These are phyloP conservation scores for Cosmia pyralina DNA, from an alignment of 2,888 invertebrate species.

Conservation along the genomic window DNA sequence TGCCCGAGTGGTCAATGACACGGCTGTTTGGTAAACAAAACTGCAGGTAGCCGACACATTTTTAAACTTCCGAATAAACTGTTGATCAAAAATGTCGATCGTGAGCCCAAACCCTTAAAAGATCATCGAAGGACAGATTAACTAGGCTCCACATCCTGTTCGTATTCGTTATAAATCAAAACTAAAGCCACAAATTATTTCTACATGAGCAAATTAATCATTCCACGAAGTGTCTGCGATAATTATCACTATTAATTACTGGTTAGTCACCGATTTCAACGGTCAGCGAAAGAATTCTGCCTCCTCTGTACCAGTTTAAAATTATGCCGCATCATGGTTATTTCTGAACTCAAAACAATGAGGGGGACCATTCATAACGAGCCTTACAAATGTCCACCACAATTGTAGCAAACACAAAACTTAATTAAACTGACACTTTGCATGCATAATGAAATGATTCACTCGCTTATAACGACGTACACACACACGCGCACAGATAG, in stretches of 20 bases:
- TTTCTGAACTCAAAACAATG: slow-evolving; percentile 79
- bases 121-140: slow-evolving; percentile 33
- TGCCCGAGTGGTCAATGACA: slow-evolving; percentile 44
- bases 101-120: slow-evolving; percentile 25
- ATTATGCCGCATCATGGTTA: slow-evolving; percentile 79
- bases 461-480: slow-evolving; percentile 71
- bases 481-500: slow-evolving; percentile 64
- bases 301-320: slow-evolving; percentile 60
- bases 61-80: slow-evolving; percentile 26
- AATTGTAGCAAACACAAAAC: slow-evolving; percentile 85
- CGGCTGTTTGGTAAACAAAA: slow-evolving; percentile 48
- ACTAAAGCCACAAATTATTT: slow-evolving; percentile 50
- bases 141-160: slow-evolving; percentile 57
- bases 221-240: slow-evolving; percentile 57
- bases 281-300: slow-evolving; percentile 48
- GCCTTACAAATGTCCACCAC: slow-evolving; percentile 82
- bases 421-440: slow-evolving; percentile 88
- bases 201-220: slow-evolving; percentile 56
- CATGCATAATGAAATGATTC: slow-evolving; percentile 88
- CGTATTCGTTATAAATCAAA: slow-evolving; percentile 57
- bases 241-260: slow-evolving; percentile 67
- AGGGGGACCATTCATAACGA: slow-evolving; percentile 77
- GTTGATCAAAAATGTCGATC: slow-evolving; percentile 19
- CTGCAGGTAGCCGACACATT: slow-evolving; percentile 42
- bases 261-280: slow-evolving; percentile 57